Base-by-base conservation (phyloP, 2,113 vertebrate species). In the Pituophis catenifer region DNA sequence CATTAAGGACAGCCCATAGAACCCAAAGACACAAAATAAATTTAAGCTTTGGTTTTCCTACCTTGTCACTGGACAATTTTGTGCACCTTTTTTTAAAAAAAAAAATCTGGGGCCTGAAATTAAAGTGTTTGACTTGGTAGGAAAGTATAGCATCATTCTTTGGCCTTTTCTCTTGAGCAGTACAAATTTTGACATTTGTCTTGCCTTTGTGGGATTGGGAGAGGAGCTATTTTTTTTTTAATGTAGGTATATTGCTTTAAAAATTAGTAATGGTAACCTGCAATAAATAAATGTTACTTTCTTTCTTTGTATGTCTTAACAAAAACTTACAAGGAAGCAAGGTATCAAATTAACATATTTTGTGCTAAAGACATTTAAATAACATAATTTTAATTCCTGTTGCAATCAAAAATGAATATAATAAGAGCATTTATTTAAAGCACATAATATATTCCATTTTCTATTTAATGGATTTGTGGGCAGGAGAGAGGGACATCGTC, bases 321-420 rank as follows among this genome's bases (percentile, higher is more conserved):
- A 97, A 97, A 95, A 94, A 92, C 95, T 96, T 97, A 96, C 89
- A 97, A 96, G 97, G 96, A 98, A 98, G 93, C 15, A 94, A 94
- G 94, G 93, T 97, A 98, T 98, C 96, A 44, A 95, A 97, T 98
- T 96, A 96, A 97, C 92, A 92, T 94, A 95, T 97, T 98, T 97
- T 93, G 94, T 97, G 97, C 96, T 97, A 95, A 97, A 98, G 95
- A 96, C 96, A 97, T 97, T 97, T 95, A 96, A 96, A 95, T 95
- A 92, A 92, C 96, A 95, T 96, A 96, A 94, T 96, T 97, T 96
- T 97, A 95, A 97, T 97, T 95, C 94, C 55, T 86, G 65, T 93
- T 97, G 95, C 54, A 94, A 91, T 54, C 96, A 95, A 96, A 97
- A 97, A 94, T 95, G 92, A 96, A 95, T 94, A 94, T 96, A 95